Evolutionary conservation across 2,113 vertebrate genomes (phyloP).

Genomic region (Chiloscyllium plagiosum): DNA sequence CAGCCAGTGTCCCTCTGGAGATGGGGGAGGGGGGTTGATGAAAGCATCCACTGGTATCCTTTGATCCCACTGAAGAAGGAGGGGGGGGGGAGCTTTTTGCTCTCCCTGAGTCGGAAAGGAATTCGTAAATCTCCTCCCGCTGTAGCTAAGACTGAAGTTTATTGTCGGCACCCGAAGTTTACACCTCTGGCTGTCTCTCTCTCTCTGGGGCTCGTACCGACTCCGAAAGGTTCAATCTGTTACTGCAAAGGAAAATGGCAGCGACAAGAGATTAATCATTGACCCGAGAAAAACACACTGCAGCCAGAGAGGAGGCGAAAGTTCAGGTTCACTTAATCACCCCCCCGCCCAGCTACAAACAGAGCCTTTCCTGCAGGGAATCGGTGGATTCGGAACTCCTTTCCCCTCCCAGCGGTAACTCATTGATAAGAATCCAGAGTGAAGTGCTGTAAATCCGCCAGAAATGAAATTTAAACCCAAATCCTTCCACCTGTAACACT

Average conservation of each 20-base stretch:
- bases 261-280: slow-evolving; percentile 20
- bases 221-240: too few relatives aligned
- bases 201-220: not conserved
- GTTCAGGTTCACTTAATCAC: not conserved
- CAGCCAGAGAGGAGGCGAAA: not conserved
- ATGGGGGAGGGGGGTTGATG: too few relatives aligned
- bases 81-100: not conserved
- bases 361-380: not conserved
- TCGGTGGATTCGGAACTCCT: not conserved
- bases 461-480: not conserved
- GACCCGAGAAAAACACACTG: not conserved
- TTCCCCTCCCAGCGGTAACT: not conserved
- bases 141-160: not conserved
- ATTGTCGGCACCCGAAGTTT: not conserved
- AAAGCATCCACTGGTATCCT: not conserved
- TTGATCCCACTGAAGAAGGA: not conserved
- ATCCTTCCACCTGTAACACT: not conserved
- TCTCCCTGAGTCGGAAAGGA: not conserved
- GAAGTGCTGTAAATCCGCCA: not conserved
- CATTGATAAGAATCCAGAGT: not conserved
- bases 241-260: not conserved
- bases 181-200: not conserved
- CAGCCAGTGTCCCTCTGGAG: too few relatives aligned
- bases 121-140: not conserved
- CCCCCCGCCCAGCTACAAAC: not conserved